Evolutionary conservation across 2,888 invertebrate genomes (phyloP), one percentile per base, ranked within the genome.

Genomic region (Odontocolon sp.): DNA sequence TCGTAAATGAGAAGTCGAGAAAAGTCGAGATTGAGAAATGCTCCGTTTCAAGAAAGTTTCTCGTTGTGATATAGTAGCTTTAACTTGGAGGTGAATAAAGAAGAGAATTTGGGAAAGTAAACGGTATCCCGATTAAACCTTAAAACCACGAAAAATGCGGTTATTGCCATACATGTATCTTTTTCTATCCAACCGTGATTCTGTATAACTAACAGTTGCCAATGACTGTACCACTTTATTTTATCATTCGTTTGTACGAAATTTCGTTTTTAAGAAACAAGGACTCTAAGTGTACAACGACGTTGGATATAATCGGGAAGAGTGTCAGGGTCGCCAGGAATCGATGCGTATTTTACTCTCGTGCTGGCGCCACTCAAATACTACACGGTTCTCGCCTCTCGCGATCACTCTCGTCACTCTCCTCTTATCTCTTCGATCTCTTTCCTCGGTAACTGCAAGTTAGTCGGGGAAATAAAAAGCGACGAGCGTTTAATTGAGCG

Each of bases 241-340:
- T 73, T 73, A 73, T 73, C 73, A 59, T 52, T 14, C 23, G 14
- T 28, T 21, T 2, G 18, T 31, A 14, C 38, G 52, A 36, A 54
- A 73, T 67, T 73, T 73, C 36, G 54, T 67, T 45, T 54, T 45
- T 45, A 14, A 14, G 23, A 23, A 42, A 28, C 6, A 23, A 3
- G 14, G 5, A 33, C 11, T 8, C n/a, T 23, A 14, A 57, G 47
- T 6, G 11, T 50, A n/a, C 38, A 36, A 28, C 36, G 57, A 59
- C 9, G 28, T 21, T 26, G 38, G 38, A 57, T 47, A 56, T 57
- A 69, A 59, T 64, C 40, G 45, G 40, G 42, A 72, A 52, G 40
- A 40, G 42, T 72, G 72, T 72, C 72, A 66, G 72, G 72, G 72
- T 66, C 72, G 71, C 28, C 71, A 8, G 38, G 72, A 66, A 72